Evolutionary conservation across 2,113 vertebrate genomes (phyloP), one percentile per base, ranked within the genome.

Genomic region (Xiphias gladius): DNA sequence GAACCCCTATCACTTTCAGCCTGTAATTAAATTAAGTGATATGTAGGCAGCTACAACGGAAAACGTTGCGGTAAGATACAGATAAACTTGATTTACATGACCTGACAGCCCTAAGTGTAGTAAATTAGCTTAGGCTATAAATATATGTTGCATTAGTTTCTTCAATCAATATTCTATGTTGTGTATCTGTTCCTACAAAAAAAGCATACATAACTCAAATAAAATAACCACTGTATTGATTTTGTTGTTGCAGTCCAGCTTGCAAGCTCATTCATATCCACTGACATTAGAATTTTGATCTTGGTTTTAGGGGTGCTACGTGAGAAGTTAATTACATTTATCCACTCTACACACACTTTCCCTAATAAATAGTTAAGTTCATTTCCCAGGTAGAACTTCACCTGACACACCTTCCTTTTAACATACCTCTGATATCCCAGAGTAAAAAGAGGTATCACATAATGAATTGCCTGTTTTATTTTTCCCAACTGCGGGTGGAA

Each of bases 11-110:
- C 65, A 48, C 35, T 48, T 54, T 48, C 58, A 70, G 83, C 35
- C 76, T 71, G 7, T 72, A 81, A 82, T 85, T 50, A 81, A 63
- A 81, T 84, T 52, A 72, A 50, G 8, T 28, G n/a, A 66, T 32
- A 16, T 48, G 28, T 62, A 17, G 6, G 69, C 41, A 76, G 48
- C 35, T 39, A 69, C 62, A 62, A 68, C 62, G 68, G 32, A 58
- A 57, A 57, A 65, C 61, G 65, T 61, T 26, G 20, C 52, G 46
- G 17, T 37, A 48, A 52, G 39, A 65, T 26, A 52, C 16, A 75
- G 26, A 77, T 69, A 50, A 41, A 26, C 50, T n/a, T 66, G 32
- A 78, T 74, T 69, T 82, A 26, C 17, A 32, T 0, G 13, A 20
- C n/a, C 19, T 37, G 1, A n/a, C 2, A 39, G 43, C 20, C 19